These are phyloP conservation scores for Sphaerolaimus hirsutus DNA, from an alignment of 2,888 invertebrate species.

Conservation along the genomic window DNA sequence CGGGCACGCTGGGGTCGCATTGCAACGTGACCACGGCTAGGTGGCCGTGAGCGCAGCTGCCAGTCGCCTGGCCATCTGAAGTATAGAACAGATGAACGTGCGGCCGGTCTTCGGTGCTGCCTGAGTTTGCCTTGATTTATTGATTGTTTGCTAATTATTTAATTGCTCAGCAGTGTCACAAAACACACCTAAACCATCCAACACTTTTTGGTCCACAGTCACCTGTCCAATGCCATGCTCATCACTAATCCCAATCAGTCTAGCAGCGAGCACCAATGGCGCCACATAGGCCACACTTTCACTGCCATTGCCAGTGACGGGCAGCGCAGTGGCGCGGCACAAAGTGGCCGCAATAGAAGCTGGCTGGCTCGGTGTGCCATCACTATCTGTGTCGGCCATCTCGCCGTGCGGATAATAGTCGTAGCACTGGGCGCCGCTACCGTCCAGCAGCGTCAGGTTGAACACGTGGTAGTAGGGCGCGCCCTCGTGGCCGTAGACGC, in stretches of 20 bases:
- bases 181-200: no score
- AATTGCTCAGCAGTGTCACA: background rate
- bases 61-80: conserved; percentile 8
- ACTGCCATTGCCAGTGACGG: background rate
- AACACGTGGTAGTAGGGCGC: conserved; percentile 5
- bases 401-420: background rate
- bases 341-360: background rate
- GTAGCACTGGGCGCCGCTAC: background rate
- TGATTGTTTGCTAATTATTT: background rate
- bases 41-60: conserved; percentile 33
- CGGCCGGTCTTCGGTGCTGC: background rate
- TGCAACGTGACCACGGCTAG: conserved; percentile 34
- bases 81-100: conserved; percentile 15
- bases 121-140: background rate
- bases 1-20: conserved; percentile 29
- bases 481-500: conserved; percentile 5
- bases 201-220: no score
- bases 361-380: background rate
- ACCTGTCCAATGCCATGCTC: no score
- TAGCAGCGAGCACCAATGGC: background rate
- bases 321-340: conserved; percentile 5
- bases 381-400: no score
- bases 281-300: background rate
- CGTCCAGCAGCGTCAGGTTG: conserved; percentile 1
- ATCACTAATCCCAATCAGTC: no score